Conservation (phyloP, 2,888 invertebrate species). For the Drosophila fungiperda region DNA sequence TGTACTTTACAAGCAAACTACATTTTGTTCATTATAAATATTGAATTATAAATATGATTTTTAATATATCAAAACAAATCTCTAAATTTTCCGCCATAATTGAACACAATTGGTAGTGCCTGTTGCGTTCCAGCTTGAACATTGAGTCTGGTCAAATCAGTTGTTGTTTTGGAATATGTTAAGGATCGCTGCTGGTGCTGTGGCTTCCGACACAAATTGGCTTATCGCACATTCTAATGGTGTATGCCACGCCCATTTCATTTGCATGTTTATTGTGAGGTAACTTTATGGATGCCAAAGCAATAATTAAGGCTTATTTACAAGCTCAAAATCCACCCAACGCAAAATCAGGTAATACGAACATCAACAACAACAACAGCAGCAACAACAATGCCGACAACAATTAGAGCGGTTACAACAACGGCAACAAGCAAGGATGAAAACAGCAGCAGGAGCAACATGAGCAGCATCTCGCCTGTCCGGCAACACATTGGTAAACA, state of each 20-base stretch:
- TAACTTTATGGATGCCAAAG: slow-evolving; percentile 76
- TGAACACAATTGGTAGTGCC: not conserved
- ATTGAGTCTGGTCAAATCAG: not conserved
- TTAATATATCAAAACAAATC: not conserved
- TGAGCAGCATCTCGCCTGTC: slow-evolving; percentile 48
- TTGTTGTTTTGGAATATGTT: not conserved
- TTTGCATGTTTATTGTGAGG: slow-evolving; percentile 80
- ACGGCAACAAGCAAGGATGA: slow-evolving; percentile 18
- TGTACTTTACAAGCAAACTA: slow-evolving; percentile 23
- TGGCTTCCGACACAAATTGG: slow-evolving; percentile 46
- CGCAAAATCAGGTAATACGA: slow-evolving; percentile 19
- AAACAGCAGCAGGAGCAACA: slow-evolving; percentile 27
- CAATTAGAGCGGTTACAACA: slow-evolving; percentile 47
- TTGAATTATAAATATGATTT: not conserved
- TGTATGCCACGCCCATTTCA: slow-evolving; percentile 43
- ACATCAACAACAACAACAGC: slow-evolving; percentile 17
- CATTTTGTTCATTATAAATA: slow-evolving; percentile 9
- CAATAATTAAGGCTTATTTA: slow-evolving; percentile 80
- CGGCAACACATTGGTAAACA: slow-evolving; percentile 67
- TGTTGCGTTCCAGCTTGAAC: not conserved
- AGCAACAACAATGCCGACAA: slow-evolving; percentile 30
- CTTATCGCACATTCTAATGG: slow-evolving; percentile 48
- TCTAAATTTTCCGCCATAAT: not conserved
- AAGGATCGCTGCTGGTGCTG: not conserved
- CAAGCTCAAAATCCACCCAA: slow-evolving; percentile 68